Base-by-base conservation (phyloP, 53 echinoderm and acorn worm genomes). In the Glandiceps talaboti region DNA sequence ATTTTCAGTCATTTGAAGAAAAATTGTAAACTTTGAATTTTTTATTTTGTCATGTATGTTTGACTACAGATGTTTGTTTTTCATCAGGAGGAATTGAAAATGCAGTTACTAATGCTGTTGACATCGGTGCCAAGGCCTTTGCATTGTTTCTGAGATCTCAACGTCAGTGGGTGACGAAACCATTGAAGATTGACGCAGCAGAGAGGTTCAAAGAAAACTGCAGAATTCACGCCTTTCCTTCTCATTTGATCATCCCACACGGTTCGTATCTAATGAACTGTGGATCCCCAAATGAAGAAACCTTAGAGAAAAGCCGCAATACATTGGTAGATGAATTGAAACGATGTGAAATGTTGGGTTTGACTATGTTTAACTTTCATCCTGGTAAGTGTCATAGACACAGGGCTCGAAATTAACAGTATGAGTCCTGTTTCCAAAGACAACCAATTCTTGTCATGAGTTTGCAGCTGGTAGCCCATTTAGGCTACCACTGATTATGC, bases 241-340 rank as follows among this genome's bases (percentile, higher is more conserved):
- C 94, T 0, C 83, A 91, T 74, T 84, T 86, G 29, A 89, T 94
- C 73, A 86, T 94, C 28, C 94, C 94, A 1, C 94, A 94, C 73
- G 94, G 94, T 29, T 94, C 94, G 14, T 94, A 94, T 79, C 85
- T 94, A 14, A 79, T 94, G 33, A 94, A 94, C 82, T 94, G 94
- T 81, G 94, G 94, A 30, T 89, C 91, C n/a, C 94, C 94, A 14
- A 91, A 89, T 30, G 81, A 80, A 14, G 89, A 89, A 27, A 94
- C 91, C 1, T 81, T 94, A 72, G 74, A 85, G 76, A 94, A 94
- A 85, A 89, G 89, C 14, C 79, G 89, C 26, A 91, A 85, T 28
- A 73, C 87, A 12, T 81, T 94, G 29, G 85, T 83, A 0, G 94
- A 91, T 30, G 94, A 94, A 73, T 20, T 94, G 75, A 79, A 81